phyloP scores from a whole-genome alignment of 2,113 vertebrate species.

The Takifugu bimaculatus region DNA sequence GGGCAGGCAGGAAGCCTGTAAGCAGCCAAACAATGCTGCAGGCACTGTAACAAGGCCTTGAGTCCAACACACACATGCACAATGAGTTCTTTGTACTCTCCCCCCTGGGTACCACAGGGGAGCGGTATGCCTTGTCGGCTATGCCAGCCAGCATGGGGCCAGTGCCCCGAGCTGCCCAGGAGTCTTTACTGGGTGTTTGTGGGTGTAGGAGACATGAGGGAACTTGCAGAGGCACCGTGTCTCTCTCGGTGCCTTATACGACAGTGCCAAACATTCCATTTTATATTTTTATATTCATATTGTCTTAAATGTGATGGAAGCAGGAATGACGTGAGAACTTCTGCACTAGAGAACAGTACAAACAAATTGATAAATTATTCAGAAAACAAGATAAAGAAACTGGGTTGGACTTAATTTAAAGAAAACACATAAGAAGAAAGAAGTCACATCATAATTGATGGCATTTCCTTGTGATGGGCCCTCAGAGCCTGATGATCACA shows the following conservation, averaged over 20 bases:
- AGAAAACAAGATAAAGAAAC: no score
- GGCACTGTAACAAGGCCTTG: slow-evolving; percentile 43
- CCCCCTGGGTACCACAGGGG: slow-evolving; percentile 61
- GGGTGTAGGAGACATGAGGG: neutral
- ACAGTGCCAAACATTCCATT: no score
- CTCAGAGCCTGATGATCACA: slow-evolving; percentile 39
- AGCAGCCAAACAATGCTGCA: slow-evolving; percentile 53
- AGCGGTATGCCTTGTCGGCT: slow-evolving; percentile 61
- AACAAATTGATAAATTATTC: no score
- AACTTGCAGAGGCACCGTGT: neutral
- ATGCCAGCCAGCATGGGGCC: slow-evolving; percentile 69
- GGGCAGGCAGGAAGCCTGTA: slow-evolving; percentile 41
- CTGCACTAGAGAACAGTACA: no score
- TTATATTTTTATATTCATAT: no score
- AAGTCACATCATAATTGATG: neutral
- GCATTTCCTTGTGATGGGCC: slow-evolving; percentile 1
- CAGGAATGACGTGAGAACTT: no score
- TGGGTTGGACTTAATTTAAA: no score
- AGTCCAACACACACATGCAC: slow-evolving; percentile 42
- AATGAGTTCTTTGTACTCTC: slow-evolving; percentile 70
- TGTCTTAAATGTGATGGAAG: no score
- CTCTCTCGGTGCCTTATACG: neutral
- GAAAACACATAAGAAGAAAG: no score
- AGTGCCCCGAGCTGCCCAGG: slow-evolving; percentile 42
- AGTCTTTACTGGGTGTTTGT: slow-evolving; percentile 20